These are phyloP conservation scores for Sinohyriopsis cumingii DNA, from an alignment of 2,888 invertebrate genomes.

Conservation along the genomic window DNA sequence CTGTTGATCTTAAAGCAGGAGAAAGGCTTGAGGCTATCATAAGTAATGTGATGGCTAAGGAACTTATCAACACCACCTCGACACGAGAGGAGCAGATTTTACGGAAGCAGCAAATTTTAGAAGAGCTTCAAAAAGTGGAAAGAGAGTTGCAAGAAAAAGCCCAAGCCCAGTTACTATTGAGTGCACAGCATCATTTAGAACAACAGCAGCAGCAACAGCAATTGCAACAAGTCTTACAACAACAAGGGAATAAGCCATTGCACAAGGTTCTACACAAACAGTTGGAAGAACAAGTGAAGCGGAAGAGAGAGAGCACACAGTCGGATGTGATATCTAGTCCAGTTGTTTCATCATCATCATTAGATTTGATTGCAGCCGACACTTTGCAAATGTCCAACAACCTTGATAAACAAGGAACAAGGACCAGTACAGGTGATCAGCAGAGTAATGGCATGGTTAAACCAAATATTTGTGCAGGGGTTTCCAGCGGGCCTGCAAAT, in stretches of 20 bases:
- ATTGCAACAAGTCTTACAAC: constrained; percentile 45
- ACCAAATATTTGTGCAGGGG: constrained; percentile 28
- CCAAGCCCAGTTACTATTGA: constrained; percentile 67
- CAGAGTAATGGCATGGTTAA: constrained; percentile 20
- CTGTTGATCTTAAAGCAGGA: constrained; percentile 65
- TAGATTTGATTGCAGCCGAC: constrained; percentile 4
- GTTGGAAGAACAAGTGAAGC: constrained; percentile 40
- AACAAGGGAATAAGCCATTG: constrained; percentile 21
- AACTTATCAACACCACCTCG: constrained; percentile 59
- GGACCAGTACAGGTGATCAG: constrained; percentile 11
- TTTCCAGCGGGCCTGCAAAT: neutral
- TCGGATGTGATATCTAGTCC: constrained; percentile 29
- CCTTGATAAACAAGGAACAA: constrained; percentile 44
- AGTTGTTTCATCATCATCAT: constrained; percentile 12
- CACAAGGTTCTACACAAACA: constrained; percentile 44
- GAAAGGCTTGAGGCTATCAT: constrained; percentile 71
- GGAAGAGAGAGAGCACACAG: constrained; percentile 25
- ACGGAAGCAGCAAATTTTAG: constrained; percentile 80
- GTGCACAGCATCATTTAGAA: constrained; percentile 61
- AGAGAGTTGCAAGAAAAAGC: constrained; percentile 79
- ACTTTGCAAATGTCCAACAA: constrained; percentile 33
- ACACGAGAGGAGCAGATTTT: constrained; percentile 78
- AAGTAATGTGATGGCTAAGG: constrained; percentile 71
- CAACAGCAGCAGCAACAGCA: constrained; percentile 59
- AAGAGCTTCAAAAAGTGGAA: constrained; percentile 82